Conservation (phyloP, 1,140 invertebrate genomes). For the Zaprionus lachaisei region DNA sequence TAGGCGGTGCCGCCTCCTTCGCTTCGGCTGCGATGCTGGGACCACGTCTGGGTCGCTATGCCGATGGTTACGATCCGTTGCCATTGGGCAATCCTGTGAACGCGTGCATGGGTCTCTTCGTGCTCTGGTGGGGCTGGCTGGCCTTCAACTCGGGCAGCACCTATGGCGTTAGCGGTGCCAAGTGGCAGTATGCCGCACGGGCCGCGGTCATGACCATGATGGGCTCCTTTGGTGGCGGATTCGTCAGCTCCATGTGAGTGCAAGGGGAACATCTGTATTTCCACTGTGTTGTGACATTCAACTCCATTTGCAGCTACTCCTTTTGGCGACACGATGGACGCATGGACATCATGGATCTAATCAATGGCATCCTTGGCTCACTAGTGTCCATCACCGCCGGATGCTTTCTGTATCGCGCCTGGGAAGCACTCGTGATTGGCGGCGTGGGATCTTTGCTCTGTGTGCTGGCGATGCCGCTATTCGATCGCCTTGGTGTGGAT, state of each 20-base stretch:
- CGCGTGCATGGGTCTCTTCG: conserved; percentile 95
- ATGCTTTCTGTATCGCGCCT: conserved; percentile 93
- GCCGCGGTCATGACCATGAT: conserved; percentile 96
- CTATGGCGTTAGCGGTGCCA: conserved; percentile 89
- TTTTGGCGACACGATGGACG: conserved; percentile 89
- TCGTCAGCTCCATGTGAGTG: conserved; percentile 88
- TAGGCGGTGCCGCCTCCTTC: conserved; percentile 90
- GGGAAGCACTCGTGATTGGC: conserved; percentile 94
- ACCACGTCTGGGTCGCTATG: conserved; percentile 94
- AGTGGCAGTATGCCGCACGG: conserved; percentile 92
- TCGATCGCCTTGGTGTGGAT: conserved; percentile 92
- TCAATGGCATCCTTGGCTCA: conserved; percentile 95
- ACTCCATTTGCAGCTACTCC: conserved; percentile 85
- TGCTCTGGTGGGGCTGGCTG: conserved; percentile 97
- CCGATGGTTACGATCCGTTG: conserved; percentile 89
- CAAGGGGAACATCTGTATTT: neutral
- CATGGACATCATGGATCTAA: conserved; percentile 93
- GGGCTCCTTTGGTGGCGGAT: conserved; percentile 94
- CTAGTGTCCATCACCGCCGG: conserved; percentile 96
- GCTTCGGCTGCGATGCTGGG: conserved; percentile 95
- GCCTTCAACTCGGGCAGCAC: conserved; percentile 97
- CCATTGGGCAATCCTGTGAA: conserved; percentile 95
- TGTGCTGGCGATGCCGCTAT: conserved; percentile 88
- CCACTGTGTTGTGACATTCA: neutral
- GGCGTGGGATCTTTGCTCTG: conserved; percentile 91